Evolutionary conservation across 2,888 invertebrate species (phyloP).

Genomic region (Carpatolechia fugitivella): DNA sequence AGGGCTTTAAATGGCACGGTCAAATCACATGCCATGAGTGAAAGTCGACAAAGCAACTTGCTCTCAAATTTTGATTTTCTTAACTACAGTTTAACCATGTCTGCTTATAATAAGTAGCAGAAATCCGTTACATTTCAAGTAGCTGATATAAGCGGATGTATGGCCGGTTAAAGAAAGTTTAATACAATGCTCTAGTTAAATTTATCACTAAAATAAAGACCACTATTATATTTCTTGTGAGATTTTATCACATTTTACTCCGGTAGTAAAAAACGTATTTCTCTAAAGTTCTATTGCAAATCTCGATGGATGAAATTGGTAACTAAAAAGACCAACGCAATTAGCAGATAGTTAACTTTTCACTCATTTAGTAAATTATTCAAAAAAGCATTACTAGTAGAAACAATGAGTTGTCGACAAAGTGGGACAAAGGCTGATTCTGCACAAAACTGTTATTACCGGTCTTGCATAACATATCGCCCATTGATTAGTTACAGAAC

Average conservation of each 20-base stretch:
- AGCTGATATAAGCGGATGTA: conserved; percentile 1
- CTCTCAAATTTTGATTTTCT: conserved; percentile 12
- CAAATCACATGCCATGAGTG: conserved; percentile 45
- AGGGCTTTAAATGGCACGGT: conserved; percentile 30
- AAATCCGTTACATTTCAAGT: neutral
- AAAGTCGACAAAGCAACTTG: conserved; percentile 35
- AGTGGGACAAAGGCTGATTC: neutral
- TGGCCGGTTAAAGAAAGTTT: conserved; percentile 4
- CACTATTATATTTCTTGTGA: neutral
- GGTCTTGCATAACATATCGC: conserved; percentile 18
- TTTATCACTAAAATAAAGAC: neutral
- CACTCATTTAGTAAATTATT: too few relatives aligned
- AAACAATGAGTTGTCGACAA: neutral
- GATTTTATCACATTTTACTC: neutral
- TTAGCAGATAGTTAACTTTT: neutral
- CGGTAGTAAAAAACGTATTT: neutral
- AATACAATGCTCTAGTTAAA: neutral
- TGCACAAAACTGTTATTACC: neutral
- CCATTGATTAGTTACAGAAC: conserved; percentile 28
- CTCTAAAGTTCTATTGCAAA: neutral
- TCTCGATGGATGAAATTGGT: neutral
- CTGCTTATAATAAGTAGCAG: conserved; percentile 4
- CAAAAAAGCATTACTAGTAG: neutral
- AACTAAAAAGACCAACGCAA: neutral
- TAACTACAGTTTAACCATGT: conserved; percentile 7